Base-by-base conservation (phyloP, 2,888 invertebrate species). In the Chaetogeoica ovagalla region DNA sequence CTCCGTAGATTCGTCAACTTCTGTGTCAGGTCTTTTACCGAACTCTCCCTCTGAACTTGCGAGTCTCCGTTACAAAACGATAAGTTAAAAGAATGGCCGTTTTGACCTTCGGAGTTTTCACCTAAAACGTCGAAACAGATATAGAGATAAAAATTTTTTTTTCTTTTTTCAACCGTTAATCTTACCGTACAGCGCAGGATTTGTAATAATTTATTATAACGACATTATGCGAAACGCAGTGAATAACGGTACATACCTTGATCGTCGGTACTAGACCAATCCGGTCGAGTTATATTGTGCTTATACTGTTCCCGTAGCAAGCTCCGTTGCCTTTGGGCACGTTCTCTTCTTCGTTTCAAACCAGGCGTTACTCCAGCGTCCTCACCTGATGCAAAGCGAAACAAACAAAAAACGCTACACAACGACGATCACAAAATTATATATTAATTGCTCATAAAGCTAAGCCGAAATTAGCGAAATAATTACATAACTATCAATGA, bases 21-120 rank as follows among this genome's bases (percentile, higher is more conserved):
- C 86, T 95, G 94, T 62, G 94, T 94, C 82, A 95, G 88, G 87
- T 95, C 95, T 87, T 94, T 94, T 71, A 95, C 95, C 71, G 94
- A 94, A 85, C 93, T 93, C 87, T 95, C 94, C 13, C 79, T 79
- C 17, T 63, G 79, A n/a, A 79, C 79, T 71, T 79, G 23, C 23
- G 79, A 23, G 13, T 82, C 82, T 23, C 82, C 82, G 59, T 82
- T 81, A 55, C 81, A 82, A n/a, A 71, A 71, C 15, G 79, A 79
- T 13, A 79, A 30, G 39, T 71, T 81, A 5, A 81, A 63, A 8
- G 69, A 13, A 62, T 76, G 60, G 9, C 70, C 75, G 39, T 74
- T 81, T 62, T 75, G 81, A 15, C 79, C 79, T 43, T 79, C 79
- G 9, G 79, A 81, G 60, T 68, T 74, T 59, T 81, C 81, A 15